Evolutionary conservation across 2,797 vertebrate genomes (phyloP), one percentile per base, ranked within the genome.

Genomic region (Myotis myotis): DNA sequence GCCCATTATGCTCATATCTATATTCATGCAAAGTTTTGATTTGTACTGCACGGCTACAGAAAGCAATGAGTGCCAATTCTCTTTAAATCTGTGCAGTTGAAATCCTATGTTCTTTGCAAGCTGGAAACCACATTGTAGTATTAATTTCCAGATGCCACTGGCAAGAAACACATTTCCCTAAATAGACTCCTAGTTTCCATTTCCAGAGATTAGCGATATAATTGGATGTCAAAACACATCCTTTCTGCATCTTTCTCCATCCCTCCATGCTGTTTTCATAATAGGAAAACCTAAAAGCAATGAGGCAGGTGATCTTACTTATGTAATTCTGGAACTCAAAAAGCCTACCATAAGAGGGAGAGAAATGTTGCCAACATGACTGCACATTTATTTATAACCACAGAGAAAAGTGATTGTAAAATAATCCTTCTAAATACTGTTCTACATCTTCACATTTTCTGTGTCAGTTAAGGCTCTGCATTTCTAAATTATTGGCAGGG

Each of bases 61-160:
- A 88, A 82, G 38, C 41, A 33, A 25, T 3, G 30, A 51, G 4
- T 15, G 68, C 79, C 93, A 93, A 11, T 86, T 81, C 62, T 79
- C 64, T 95, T 92, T 76, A 90, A 85, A 88, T 91, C 53, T 55
- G n/a, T 92, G 36, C 62, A 70, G 57, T 75, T 68, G n/a, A 96
- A 96, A 95, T 87, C 49, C 66, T 53, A 70, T 86, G 25, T 70
- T 76, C 57, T 93, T 84, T 96, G 84, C 85, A 95, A 92, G 66
- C 82, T 95, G 85, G 82, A 96, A 94, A 91, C 49, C 76, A 90
- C 95, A 87, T 95, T 95, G 93, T 83, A 96, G 68, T 51, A 76
- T 95, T 97, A 97, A 96, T 97, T 96, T 85, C 96, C 96, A 96
- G 93, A 96, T 96, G 94, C 89, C 76, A 74, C 80, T 97, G 96